Conservation (phyloP, 2,888 invertebrate species). For the Mythimna pallens region DNA sequence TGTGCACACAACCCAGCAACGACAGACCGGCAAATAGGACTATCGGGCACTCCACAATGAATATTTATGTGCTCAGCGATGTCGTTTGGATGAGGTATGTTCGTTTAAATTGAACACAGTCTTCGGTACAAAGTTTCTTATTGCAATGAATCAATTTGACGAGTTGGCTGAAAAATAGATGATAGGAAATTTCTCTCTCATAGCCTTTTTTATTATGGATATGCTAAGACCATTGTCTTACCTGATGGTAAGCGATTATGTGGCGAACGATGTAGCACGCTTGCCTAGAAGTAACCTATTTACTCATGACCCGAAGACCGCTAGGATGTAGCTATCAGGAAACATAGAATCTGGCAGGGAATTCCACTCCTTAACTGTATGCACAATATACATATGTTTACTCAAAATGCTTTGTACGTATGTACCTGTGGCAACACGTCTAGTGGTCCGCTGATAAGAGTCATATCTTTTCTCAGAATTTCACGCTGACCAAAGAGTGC, state of each 20-base stretch:
- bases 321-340: too few relatives aligned
- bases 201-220: too few relatives aligned
- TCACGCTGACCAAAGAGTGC: background rate
- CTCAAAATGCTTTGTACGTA: too few relatives aligned
- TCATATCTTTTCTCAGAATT: conserved; percentile 10
- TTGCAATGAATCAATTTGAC: conserved; percentile 1
- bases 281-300: too few relatives aligned
- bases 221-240: too few relatives aligned
- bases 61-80: conserved; percentile 81
- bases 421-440: background rate
- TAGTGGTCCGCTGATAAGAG: too few relatives aligned
- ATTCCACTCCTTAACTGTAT: too few relatives aligned
- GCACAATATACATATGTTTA: too few relatives aligned
- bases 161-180: background rate
- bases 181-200: background rate
- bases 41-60: conserved; percentile 80
- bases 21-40: conserved; percentile 86
- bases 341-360: too few relatives aligned
- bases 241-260: too few relatives aligned
- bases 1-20: conserved; percentile 72
- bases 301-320: too few relatives aligned
- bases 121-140: conserved; percentile 48
- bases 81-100: conserved; percentile 75
- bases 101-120: conserved; percentile 60
- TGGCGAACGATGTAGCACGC: too few relatives aligned